Conservation (phyloP, 2,888 invertebrate species). For the Ariolimax columbianus region DNA sequence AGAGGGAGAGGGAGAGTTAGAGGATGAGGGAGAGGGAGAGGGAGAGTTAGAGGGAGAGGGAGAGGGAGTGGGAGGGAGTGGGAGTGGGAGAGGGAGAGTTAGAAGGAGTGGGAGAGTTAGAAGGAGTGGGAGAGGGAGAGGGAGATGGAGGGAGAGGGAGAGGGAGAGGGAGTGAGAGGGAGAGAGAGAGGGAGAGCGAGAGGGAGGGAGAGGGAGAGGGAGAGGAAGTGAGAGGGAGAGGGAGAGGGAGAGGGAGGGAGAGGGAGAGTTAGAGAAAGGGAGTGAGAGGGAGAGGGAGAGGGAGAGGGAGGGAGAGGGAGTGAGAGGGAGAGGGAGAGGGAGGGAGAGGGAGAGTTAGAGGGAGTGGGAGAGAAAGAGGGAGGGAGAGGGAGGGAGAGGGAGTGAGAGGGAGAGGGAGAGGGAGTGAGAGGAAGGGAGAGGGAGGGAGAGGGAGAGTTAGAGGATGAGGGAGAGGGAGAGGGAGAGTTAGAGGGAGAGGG, state of each 20-base stretch:
- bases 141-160: background rate
- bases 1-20: background rate
- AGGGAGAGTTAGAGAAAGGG: too few species aligned
- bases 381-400: background rate
- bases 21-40: background rate
- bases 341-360: background rate
- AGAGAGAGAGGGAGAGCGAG: background rate
- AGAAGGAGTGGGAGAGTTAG: background rate
- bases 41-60: background rate
- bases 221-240: background rate
- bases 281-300: too few species aligned
- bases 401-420: background rate
- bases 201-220: background rate
- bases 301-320: background rate
- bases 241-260: too few species aligned
- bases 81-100: background rate
- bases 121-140: background rate
- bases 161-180: background rate
- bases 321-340: background rate
- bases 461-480: background rate
- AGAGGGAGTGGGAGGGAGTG: background rate
- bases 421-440: background rate
- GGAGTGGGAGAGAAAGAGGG: background rate
- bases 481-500: background rate
- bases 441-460: background rate